Evolutionary conservation across 2,888 invertebrate genomes (phyloP).

Genomic region (Pyrochroa serraticornis): DNA sequence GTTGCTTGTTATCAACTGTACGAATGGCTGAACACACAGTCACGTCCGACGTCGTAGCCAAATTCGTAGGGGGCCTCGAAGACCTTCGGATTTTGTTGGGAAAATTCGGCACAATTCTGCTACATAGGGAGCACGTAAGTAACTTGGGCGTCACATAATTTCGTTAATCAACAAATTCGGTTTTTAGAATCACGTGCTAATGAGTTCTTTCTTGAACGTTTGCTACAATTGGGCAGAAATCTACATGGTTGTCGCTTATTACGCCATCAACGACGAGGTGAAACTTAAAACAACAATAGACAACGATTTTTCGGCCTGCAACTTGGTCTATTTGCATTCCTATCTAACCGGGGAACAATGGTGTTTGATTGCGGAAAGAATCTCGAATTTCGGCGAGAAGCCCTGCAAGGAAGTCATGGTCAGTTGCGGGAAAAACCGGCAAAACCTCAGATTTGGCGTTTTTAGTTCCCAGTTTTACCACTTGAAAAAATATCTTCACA

Average conservation of each 20-base stretch:
- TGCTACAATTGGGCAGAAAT: constrained; percentile 54
- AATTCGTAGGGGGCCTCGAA: constrained; percentile 47
- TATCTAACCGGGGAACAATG: constrained; percentile 53
- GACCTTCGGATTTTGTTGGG: constrained; percentile 45
- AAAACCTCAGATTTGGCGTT: no score
- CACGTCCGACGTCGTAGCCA: constrained; percentile 44
- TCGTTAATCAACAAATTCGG: neutral
- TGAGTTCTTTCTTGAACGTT: constrained; percentile 52
- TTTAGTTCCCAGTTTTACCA: no score
- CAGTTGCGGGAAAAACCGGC: constrained; percentile 9
- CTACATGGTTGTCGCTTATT: constrained; percentile 47
- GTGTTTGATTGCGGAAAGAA: constrained; percentile 54
- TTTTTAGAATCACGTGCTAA: constrained; percentile 52
- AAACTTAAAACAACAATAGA: constrained; percentile 37
- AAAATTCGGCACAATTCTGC: constrained; percentile 47
- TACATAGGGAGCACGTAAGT: constrained; percentile 54
- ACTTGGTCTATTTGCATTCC: constrained; percentile 52
- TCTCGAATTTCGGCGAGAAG: constrained; percentile 55
- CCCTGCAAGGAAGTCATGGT: constrained; percentile 48
- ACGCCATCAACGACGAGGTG: constrained; percentile 43
- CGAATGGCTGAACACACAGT: constrained; percentile 52
- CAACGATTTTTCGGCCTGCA: constrained; percentile 45
- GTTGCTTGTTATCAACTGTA: constrained; percentile 48
- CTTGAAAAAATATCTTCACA: neutral
- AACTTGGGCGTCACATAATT: neutral